These are phyloP conservation scores for Ptilorrhoa leucosticta DNA, from an alignment of 2,113 vertebrate species.

Conservation along the genomic window DNA sequence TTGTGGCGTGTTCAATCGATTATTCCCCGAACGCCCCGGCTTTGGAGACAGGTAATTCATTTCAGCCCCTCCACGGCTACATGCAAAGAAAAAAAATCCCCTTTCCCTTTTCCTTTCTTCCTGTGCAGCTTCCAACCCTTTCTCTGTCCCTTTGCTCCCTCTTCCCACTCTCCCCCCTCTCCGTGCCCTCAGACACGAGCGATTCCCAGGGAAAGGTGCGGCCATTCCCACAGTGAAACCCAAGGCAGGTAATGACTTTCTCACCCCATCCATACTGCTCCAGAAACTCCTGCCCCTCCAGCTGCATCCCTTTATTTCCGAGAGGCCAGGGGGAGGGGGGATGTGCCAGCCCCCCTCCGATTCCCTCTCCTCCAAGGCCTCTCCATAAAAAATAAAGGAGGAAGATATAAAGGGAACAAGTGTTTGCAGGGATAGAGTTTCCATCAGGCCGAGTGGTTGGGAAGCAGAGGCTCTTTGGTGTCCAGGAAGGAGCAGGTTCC, in stretches of 20 bases:
- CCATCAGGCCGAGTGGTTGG: not conserved
- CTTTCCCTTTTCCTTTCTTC: not conserved
- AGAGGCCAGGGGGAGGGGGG: not conserved
- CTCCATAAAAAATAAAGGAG: not conserved
- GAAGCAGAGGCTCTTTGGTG: not conserved
- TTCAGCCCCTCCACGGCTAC: constrained; percentile 37
- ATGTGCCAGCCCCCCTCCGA: not conserved
- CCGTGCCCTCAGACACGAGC: not conserved
- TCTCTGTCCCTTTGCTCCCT: not conserved
- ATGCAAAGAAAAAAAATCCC: not conserved
- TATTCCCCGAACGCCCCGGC: constrained; percentile 15
- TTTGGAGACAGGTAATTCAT: constrained; percentile 67
- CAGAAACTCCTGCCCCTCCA: constrained; percentile 28
- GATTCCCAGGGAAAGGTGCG: constrained; percentile 37
- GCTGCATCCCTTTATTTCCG: constrained; percentile 52
- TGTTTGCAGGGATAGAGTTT: constrained; percentile 43
- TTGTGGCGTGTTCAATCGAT: constrained; percentile 63
- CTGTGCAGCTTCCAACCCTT: not conserved
- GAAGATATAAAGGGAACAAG: constrained; percentile 39
- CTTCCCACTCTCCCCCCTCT: not conserved
- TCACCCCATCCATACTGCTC: constrained; percentile 64
- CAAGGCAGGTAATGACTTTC: constrained; percentile 69
- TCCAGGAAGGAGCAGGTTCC: not conserved
- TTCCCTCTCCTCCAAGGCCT: not conserved
- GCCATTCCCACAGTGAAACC: constrained; percentile 60